Evolutionary conservation across 2,797 vertebrate genomes (phyloP).

Genomic region (Molossus alvarezi): DNA sequence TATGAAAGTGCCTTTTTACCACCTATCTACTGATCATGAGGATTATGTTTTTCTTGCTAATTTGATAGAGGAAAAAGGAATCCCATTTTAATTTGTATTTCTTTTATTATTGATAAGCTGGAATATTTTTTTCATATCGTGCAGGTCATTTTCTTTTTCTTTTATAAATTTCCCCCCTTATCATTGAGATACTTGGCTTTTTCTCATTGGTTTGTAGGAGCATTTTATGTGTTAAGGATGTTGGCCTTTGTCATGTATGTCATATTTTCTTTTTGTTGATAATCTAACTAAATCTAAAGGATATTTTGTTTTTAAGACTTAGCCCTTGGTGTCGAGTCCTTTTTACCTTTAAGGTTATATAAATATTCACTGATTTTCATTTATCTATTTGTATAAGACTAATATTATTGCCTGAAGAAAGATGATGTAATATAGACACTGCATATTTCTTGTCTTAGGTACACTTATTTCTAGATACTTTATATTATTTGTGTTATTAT

Average conservation of each 20-base stretch:
- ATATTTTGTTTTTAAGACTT: conserved; percentile 50
- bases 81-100: conserved; percentile 35
- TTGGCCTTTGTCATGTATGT: neutral
- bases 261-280: conserved; percentile 60
- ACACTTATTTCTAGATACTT: conserved; percentile 33
- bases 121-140: neutral
- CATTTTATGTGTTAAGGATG: conserved; percentile 15
- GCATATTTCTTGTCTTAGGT: conserved; percentile 14
- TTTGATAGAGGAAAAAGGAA: neutral
- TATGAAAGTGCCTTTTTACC: neutral
- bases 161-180: neutral
- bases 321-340: neutral
- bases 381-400: conserved; percentile 6
- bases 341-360: conserved; percentile 30
- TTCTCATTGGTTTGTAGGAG: neutral
- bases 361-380: conserved; percentile 33
- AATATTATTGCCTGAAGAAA: neutral
- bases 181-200: neutral
- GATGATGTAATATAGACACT: neutral
- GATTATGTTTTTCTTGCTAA: conserved; percentile 43
- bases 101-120: neutral
- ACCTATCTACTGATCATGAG: neutral
- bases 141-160: conserved; percentile 17
- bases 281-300: neutral
- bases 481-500: neutral